phyloP scores from a whole-genome alignment of 2,797 vertebrate genomes.

The Sebastes reedi region DNA sequence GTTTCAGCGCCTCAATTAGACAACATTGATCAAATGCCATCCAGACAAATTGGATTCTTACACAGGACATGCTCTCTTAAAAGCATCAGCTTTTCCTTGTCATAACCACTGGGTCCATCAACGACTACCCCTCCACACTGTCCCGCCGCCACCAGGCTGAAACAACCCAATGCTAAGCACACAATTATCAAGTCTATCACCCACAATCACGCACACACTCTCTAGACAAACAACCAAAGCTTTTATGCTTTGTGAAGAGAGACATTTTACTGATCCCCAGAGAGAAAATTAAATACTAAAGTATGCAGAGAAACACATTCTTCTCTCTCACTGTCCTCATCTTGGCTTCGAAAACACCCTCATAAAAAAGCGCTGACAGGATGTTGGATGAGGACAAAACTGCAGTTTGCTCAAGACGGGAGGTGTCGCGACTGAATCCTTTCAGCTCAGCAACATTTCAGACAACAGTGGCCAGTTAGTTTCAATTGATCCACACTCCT shows the following conservation, averaged over 20 bases:
- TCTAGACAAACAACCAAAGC: not conserved
- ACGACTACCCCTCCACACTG: not conserved
- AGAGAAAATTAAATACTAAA: not conserved
- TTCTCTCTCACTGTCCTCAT: not conserved
- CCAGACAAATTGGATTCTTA: not conserved
- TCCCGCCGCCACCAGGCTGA: not conserved
- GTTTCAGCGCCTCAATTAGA: not conserved
- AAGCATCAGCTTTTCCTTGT: not conserved
- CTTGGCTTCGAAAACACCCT: not conserved
- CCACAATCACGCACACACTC: not conserved
- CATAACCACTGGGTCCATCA: not conserved
- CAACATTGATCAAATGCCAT: not conserved
- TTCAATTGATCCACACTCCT: not conserved
- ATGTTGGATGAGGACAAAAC: not conserved
- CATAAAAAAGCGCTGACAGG: not conserved
- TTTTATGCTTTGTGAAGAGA: not conserved
- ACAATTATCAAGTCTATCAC: not conserved
- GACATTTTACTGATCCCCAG: not conserved
- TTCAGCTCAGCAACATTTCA: not conserved
- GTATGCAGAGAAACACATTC: not conserved
- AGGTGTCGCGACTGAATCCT: not conserved
- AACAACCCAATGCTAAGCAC: not conserved
- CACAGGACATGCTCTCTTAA: not conserved
- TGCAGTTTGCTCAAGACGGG: not conserved
- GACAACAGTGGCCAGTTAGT: not conserved